phyloP scores from a whole-genome alignment of 1,140 invertebrate genomes.

The Drosophila parabipectinata region DNA sequence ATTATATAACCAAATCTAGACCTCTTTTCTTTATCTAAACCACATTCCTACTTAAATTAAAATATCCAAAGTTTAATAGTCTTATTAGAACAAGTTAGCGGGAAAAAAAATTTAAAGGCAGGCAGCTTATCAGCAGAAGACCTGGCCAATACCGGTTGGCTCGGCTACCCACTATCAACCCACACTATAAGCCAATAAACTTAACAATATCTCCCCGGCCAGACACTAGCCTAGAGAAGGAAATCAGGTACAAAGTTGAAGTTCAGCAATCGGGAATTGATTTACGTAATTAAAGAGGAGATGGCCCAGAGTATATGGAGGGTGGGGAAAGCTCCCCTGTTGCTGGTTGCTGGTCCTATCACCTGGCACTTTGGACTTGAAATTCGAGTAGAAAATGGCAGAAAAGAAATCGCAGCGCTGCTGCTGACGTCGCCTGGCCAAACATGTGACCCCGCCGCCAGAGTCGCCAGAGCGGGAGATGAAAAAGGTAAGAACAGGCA shows the following conservation, averaged over 20 bases:
- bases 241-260: constrained; percentile 38
- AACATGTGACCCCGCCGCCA: constrained; percentile 50
- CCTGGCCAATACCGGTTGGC: constrained; percentile 40
- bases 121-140: constrained; percentile 33
- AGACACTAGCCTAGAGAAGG: neutral
- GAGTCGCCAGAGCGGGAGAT: constrained; percentile 2
- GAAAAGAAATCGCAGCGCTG: constrained; percentile 16
- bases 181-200: constrained; percentile 32
- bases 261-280: constrained; percentile 48
- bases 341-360: constrained; percentile 35
- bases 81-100: constrained; percentile 32
- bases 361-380: constrained; percentile 41
- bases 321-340: constrained; percentile 1
- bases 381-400: constrained; percentile 35
- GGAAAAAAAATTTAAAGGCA: constrained; percentile 37
- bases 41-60: neutral
- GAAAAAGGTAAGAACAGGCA: constrained; percentile 8
- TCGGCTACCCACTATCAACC: constrained; percentile 2
- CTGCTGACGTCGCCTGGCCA: constrained; percentile 38
- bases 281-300: constrained; percentile 40
- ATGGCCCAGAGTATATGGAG: too few relatives aligned
- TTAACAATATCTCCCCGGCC: constrained; percentile 11
- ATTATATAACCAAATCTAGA: neutral
- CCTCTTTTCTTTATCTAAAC: neutral
- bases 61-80: constrained; percentile 7